Evolutionary conservation across 1,140 invertebrate genomes (phyloP), one percentile per base, ranked within the genome.

Genomic region (Platyscapa corneri): DNA sequence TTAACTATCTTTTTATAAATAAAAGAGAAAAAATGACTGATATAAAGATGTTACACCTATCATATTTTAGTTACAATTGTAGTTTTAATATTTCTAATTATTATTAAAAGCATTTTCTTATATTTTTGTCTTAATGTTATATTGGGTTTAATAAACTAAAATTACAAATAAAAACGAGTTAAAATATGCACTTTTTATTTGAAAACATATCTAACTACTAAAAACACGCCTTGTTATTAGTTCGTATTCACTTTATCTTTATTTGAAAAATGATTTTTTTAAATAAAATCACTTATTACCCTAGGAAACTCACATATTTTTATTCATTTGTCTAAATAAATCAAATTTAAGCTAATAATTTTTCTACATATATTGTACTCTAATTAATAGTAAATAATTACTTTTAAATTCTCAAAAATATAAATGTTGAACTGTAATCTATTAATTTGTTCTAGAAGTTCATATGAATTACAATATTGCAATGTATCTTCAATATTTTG

Each of bases 111-210:
- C n/a, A 2, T n/a, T n/a, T 81, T 49, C 72, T 42, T 14, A 12
- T 34, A 30, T 72, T 79, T 39, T 3, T 67, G n/a, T 46, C 27
- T n/a, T 14, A 32, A 70, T 79, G 30, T 5, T 82, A 70, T 78
- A 53, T 84, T 56, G 70, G 78, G 70, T n/a, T 65, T 84, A 78
- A 78, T 56, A 64, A n/a, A 84, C 60, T 70, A 67, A 74, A 42
- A 42, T 23, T 83, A 23, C 23, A 8, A 56, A 16, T 2, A 30
- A 76, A 42, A 42, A 75, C 42, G 27, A 56, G n/a, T n/a, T 74
- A 72, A 82, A 83, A 60, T 27, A 39, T 83, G 74, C 82, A 77
- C 74, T 77, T 77, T 37, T 83, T 77, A 77, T 34, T 78, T 70
- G 14, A 60, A 80, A 80, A 46, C 76, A 64, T 77, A 80, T 80